Base-by-base conservation (phyloP, 2,797 vertebrate genomes). In the Macrochelys suwanniensis region DNA sequence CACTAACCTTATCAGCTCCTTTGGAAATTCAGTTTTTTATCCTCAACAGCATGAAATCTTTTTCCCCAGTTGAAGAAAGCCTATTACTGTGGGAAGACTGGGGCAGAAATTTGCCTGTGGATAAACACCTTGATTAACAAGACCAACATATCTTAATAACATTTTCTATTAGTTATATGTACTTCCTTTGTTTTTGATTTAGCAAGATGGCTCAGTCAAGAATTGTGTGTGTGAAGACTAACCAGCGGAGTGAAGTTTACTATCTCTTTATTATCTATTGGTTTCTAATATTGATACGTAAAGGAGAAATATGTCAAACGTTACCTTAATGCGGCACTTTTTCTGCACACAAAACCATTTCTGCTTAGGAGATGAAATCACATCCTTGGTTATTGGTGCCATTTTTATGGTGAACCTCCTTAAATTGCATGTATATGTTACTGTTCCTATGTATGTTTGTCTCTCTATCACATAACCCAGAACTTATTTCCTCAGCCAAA, bases 401-500 rank as follows among this genome's bases (percentile, higher is more conserved):
- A 80, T 89, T 95, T 97, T 96, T 94, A 92, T 89, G 53, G 97
- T 98, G 98, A 99, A 98, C 98, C 99, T 98, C 98, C 99, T 99
- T 98, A 98, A 98, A 98, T 98, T 99, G 98, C 99, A 98, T 98
- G 98, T 98, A 94, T 98, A 97, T 98, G 98, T 99, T 98, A 98
- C 98, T 99, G 98, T 99, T 99, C 98, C 99, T 98, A 98, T 99
- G 98, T 99, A 98, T 99, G 99, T 99, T 98, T 99, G 98, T 99
- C 99, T 99, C 99, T 99, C 99, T 99, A 99, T 99, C 98, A 99
- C 99, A 97, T 99, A 99, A 99, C 98, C 98, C 99, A 99, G 99
- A 98, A 98, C 99, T 99, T 99, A 98, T 99, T 99, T 99, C 99
- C 99, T 98, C 99, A 99, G 99, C 99, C 98, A 99, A 99, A 99